Evolutionary conservation across 2,113 vertebrate genomes (phyloP).

Genomic region (Ginglymostoma cirratum): DNA sequence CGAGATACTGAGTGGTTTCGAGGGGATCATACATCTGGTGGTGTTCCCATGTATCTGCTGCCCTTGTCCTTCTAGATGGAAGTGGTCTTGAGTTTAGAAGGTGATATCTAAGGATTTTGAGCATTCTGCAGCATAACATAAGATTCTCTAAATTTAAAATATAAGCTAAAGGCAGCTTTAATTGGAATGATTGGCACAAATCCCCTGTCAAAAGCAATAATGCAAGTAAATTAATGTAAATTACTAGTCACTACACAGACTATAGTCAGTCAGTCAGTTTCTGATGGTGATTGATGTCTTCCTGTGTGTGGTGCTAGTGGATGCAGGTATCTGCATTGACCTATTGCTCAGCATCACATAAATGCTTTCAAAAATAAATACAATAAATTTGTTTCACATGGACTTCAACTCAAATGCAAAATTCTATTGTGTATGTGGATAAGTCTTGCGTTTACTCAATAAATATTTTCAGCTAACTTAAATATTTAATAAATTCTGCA

Average conservation of each 20-base stretch:
- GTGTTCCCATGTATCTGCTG: too few relatives aligned
- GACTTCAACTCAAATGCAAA: too few relatives aligned
- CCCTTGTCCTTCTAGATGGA: too few relatives aligned
- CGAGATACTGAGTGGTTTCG: too few relatives aligned
- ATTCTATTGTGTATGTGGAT: neutral
- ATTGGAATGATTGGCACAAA: neutral
- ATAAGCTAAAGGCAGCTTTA: neutral
- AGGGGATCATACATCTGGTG: too few relatives aligned
- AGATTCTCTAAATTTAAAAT: neutral
- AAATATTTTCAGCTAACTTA: neutral
- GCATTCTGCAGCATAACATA: neutral
- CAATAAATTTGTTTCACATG: neutral
- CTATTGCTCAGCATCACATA: neutral
- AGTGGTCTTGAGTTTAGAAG: too few relatives aligned
- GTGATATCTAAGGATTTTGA: too few relatives aligned
- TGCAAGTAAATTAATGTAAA: neutral
- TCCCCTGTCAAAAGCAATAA: neutral
- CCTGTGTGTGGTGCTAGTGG: neutral
- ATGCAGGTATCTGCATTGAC: neutral
- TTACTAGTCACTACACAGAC: neutral
- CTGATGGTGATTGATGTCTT: neutral
- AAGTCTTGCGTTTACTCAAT: neutral
- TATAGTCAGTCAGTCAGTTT: neutral
- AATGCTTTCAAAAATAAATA: neutral
- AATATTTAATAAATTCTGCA: neutral